phyloP scores from a whole-genome alignment of 2,888 invertebrate species.

The Mechanitis messenoides region DNA sequence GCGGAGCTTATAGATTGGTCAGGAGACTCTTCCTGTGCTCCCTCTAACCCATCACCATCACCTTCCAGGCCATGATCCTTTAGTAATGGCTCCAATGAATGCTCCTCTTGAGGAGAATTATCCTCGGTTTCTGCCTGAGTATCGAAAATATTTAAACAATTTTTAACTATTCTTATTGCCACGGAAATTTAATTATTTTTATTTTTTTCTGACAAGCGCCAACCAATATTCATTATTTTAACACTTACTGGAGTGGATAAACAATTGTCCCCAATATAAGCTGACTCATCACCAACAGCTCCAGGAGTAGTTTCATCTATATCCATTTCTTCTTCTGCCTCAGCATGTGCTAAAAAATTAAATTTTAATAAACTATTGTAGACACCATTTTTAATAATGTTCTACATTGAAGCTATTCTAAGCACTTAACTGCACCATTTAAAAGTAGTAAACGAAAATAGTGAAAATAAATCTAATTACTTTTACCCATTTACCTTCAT shows the following conservation, averaged over 20 bases:
- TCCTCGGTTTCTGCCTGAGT: slow-evolving; percentile 54
- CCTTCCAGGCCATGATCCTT: slow-evolving; percentile 57
- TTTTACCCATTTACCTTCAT: slow-evolving; percentile 44
- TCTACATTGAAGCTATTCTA: too few species aligned
- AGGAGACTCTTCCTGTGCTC: slow-evolving; percentile 64
- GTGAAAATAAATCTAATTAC: slow-evolving; percentile 6
- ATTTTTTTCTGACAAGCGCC: too few species aligned
- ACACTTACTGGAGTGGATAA: slow-evolving; percentile 66
- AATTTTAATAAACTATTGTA: not conserved
- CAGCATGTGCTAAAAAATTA: slow-evolving; percentile 43
- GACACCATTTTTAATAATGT: not conserved
- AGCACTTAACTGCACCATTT: too few species aligned
- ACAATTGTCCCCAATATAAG: slow-evolving; percentile 72
- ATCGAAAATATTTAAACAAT: not conserved
- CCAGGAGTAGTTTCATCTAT: slow-evolving; percentile 64
- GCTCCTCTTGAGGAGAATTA: slow-evolving; percentile 62
- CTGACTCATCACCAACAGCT: slow-evolving; percentile 56
- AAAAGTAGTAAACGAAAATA: too few species aligned
- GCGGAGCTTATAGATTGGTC: slow-evolving; percentile 72
- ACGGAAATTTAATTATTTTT: too few species aligned
- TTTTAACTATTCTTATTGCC: not conserved
- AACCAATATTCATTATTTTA: not conserved
- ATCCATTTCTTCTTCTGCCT: slow-evolving; percentile 69
- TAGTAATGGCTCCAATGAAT: slow-evolving; percentile 50
- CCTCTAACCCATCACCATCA: slow-evolving; percentile 48